Evolutionary conservation across 2,888 invertebrate species (phyloP), one percentile per base, ranked within the genome.

Genomic region (Himalopsyche japonica): DNA sequence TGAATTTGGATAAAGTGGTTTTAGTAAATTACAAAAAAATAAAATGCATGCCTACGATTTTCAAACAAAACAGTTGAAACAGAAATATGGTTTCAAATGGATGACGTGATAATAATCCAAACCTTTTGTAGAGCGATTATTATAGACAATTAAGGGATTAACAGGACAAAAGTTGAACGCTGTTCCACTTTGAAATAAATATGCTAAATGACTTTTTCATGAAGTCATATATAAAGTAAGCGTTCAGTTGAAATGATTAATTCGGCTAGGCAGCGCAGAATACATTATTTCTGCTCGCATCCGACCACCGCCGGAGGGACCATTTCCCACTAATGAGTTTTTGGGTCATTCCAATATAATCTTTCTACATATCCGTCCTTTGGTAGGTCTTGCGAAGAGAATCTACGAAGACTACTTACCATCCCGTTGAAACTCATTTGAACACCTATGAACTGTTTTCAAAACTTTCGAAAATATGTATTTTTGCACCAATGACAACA

Each of bases 341-440:
- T 83, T 80, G 80, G 83, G 83, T 49, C 80, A 80, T 80, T 83
- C 83, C 76, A 80, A 80, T 80, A 83, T 83, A 80, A 83, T 83
- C 80, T 79, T 82, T 82, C 78, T 43, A 78, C 49, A 82, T 37
- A 78, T 82, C 82, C 82, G 37, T 82, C 82, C 82, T 34, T n/a
- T 57, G 20, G 32, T 34, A 32, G 76, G 76, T n/a, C 80, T 76
- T 76, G 77, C 34, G n/a, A 48, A 76, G 76, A 27, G 48, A 48
- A 76, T 32, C 32, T 30, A 76, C 76, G 15, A 18, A 20, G 32
- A 76, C 76, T 77, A 77, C 80, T 80, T 80, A 57, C 47, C 80
- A 47, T 80, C 80, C n/a, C 30, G 81, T 81, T 70, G 12, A 64
- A 37, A 81, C 57, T 37, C 24, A 37, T 43, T 20, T 34, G 43